phyloP scores from a whole-genome alignment of 2,888 invertebrate genomes.

The Nephrotoma guestfalica region DNA sequence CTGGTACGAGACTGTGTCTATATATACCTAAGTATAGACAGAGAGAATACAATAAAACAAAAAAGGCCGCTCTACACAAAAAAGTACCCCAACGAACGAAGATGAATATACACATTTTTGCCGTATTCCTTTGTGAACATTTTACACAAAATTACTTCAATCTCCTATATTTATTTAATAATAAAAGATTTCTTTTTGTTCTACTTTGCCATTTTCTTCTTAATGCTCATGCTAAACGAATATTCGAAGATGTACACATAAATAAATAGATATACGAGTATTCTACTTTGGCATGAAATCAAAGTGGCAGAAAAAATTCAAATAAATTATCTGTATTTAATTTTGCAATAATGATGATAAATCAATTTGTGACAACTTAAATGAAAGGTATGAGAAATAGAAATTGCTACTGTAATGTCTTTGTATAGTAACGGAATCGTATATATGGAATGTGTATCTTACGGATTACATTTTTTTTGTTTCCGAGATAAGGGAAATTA shows the following conservation, averaged over 20 bases:
- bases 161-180: not conserved
- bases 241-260: not conserved
- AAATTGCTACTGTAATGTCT: not conserved
- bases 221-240: not conserved
- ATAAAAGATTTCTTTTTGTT: not conserved
- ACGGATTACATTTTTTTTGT: not conserved
- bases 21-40: not conserved
- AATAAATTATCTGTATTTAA: not conserved
- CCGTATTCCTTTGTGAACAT: not conserved
- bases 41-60: not conserved
- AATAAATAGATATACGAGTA: not conserved
- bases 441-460: not conserved
- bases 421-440: not conserved
- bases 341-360: not conserved
- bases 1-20: not conserved
- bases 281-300: not conserved
- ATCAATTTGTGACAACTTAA: not conserved
- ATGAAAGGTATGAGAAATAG: not conserved
- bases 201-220: not conserved
- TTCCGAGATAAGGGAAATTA: not conserved
- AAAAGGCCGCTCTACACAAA: not conserved
- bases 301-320: not conserved
- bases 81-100: not conserved
- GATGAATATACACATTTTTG: not conserved
- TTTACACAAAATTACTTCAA: not conserved